These are phyloP conservation scores for Macaca mulatta DNA, from an alignment of 2,113 vertebrate species.

Conservation along the genomic window DNA sequence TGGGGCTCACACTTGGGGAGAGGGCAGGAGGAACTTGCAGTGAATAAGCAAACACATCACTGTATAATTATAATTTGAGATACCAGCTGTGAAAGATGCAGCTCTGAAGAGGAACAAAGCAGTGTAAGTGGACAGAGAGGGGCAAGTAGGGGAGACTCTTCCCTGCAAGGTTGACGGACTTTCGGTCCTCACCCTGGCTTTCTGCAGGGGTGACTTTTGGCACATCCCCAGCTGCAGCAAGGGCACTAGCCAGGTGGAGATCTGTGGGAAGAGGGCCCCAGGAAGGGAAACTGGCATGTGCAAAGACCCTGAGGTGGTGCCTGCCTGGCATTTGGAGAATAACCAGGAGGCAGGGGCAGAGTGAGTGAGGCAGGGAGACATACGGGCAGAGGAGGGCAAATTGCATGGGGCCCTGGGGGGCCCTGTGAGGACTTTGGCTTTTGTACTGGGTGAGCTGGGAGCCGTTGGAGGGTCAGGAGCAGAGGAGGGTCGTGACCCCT, in stretches of 20 bases:
- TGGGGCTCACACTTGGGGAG: neutral
- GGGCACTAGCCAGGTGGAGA: accelerated
- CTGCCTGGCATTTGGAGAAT: neutral
- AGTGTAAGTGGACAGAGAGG: neutral
- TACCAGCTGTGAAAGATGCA: neutral
- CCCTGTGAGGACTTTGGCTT: neutral
- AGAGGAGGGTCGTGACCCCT: accelerated
- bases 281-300: neutral
- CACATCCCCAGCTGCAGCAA: neutral
- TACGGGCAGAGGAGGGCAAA: neutral
- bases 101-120: neutral
- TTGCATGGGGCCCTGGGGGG: accelerated
- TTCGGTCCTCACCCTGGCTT: neutral
- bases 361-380: neutral
- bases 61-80: neutral
- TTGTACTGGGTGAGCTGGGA: neutral
- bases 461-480: neutral
- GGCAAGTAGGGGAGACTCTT: neutral
- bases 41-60: neutral
- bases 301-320: neutral
- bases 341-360: neutral
- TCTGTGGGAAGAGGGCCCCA: neutral
- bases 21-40: neutral
- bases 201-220: neutral
- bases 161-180: neutral